Percentiles rank a stretch among this genome's conserved stretches.
Evolutionary conservation across 1,140 invertebrate species (phyloP).

Genomic region (Bombyx mori): DNA sequence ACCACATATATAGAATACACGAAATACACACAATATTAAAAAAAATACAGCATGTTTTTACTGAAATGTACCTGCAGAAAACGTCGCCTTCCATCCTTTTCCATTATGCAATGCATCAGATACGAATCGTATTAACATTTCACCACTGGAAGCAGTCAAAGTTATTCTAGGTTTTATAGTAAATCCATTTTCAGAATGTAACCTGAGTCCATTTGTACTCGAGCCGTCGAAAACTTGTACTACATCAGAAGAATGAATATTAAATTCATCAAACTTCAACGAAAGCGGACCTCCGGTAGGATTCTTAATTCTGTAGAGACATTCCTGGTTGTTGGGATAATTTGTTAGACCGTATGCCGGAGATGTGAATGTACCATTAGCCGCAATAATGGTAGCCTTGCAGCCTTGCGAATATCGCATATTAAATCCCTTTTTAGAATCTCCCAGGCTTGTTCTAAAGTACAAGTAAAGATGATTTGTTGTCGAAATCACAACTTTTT

Average conservation of each 20-base stretch:
- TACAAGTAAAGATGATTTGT: slow-evolving; percentile 92
- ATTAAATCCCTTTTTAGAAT: slow-evolving; percentile 91
- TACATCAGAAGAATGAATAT: slow-evolving; percentile 88
- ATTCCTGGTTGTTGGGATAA: slow-evolving; percentile 94
- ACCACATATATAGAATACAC: slow-evolving; percentile 5
- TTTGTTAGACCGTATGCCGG: slow-evolving; percentile 87
- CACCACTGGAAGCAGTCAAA: slow-evolving; percentile 91
- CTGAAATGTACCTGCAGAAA: slow-evolving; percentile 82
- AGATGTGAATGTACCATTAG: slow-evolving; percentile 88
- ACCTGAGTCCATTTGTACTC: slow-evolving; percentile 84
- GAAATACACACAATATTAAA: neutral
- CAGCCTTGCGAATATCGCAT: slow-evolving; percentile 92
- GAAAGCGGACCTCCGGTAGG: slow-evolving; percentile 87
- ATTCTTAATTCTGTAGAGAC: slow-evolving; percentile 89
- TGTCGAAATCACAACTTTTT: slow-evolving; percentile 91
- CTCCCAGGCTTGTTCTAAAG: slow-evolving; percentile 90
- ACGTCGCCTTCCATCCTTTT: slow-evolving; percentile 89
- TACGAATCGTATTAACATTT: slow-evolving; percentile 90
- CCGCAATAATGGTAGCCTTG: slow-evolving; percentile 82
- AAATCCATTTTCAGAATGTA: slow-evolving; percentile 93
- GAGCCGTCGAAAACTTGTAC: slow-evolving; percentile 93
- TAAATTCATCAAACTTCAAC: slow-evolving; percentile 88
- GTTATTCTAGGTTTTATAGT: slow-evolving; percentile 89
- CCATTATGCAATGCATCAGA: slow-evolving; percentile 90
- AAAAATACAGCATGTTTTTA: neutral